phyloP scores from a whole-genome alignment of 2,113 vertebrate genomes.

The Lophochroa leadbeateri region DNA sequence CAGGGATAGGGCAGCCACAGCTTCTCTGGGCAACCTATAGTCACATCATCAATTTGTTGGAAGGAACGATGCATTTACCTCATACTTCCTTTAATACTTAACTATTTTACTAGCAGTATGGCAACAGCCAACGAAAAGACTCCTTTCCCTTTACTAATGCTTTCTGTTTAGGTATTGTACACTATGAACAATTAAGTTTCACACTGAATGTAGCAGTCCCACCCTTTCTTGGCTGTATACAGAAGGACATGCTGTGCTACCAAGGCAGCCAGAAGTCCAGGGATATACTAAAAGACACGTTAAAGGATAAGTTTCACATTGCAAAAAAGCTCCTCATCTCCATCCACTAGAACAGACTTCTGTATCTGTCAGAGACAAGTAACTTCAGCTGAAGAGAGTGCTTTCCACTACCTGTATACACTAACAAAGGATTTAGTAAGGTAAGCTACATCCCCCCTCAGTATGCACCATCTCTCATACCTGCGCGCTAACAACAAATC shows the following conservation, averaged over 20 bases:
- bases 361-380: not conserved
- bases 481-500: not conserved
- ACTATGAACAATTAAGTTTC: not conserved
- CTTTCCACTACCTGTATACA: not conserved
- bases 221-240: not conserved
- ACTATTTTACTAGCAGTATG: not conserved
- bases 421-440: not conserved
- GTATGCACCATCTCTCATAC: fast-evolving
- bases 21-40: not conserved
- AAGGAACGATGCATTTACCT: not conserved
- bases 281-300: not conserved
- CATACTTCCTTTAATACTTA: not conserved
- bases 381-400: not conserved
- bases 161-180: not conserved
- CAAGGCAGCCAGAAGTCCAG: not conserved
- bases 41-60: not conserved
- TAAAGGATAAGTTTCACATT: fast-evolving
- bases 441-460: not conserved
- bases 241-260: not conserved
- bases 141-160: not conserved
- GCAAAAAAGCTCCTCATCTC: not conserved
- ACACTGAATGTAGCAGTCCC: not conserved
- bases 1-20: not conserved
- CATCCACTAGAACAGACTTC: not conserved
- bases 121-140: not conserved